These are phyloP conservation scores for Diacarnus erythraeanus DNA, from an alignment of 37 sponge, comb jelly and placozoan species.

Conservation along the genomic window DNA sequence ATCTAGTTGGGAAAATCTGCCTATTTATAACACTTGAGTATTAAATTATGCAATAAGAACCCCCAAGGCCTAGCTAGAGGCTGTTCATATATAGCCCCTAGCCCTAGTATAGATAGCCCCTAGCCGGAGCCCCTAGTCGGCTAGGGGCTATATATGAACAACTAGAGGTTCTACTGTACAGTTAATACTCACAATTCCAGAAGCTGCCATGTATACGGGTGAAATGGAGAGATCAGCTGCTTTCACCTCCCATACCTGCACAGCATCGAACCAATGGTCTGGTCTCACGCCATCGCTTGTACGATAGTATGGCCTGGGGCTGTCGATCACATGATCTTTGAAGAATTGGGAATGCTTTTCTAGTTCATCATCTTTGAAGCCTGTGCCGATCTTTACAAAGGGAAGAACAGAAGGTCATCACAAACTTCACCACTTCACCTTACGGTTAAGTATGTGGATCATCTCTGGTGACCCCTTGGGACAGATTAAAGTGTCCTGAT, in stretches of 20 bases:
- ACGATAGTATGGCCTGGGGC: slow-evolving; percentile 87
- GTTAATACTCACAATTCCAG: slow-evolving; percentile 75
- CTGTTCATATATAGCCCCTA: too few relatives aligned
- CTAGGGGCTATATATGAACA: too few relatives aligned
- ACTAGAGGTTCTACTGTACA: background rate
- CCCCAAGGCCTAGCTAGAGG: too few relatives aligned
- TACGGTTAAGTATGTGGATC: too few relatives aligned
- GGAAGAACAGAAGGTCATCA: background rate
- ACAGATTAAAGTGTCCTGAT: too few relatives aligned
- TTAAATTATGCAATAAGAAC: too few relatives aligned
- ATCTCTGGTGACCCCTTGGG: too few relatives aligned
- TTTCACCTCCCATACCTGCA: slow-evolving; percentile 98
- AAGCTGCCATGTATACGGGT: slow-evolving; percentile 92
- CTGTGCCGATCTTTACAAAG: slow-evolving; percentile 88
- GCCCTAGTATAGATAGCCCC: too few relatives aligned
- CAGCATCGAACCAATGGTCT: slow-evolving; percentile 96
- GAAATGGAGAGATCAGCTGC: slow-evolving; percentile 97
- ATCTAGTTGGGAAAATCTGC: too few relatives aligned
- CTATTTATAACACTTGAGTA: too few relatives aligned
- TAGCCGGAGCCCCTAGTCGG: too few relatives aligned
- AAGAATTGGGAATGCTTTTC: slow-evolving; percentile 76
- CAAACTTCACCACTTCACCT: too few relatives aligned
- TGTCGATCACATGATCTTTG: slow-evolving; percentile 73
- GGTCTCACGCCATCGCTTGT: slow-evolving; percentile 60
- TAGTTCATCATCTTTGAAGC: slow-evolving; percentile 94